These are phyloP conservation scores for Ophiothrix spiculata DNA, from an alignment of 35 echinoderm and acorn worm genomes.

Conservation along the genomic window DNA sequence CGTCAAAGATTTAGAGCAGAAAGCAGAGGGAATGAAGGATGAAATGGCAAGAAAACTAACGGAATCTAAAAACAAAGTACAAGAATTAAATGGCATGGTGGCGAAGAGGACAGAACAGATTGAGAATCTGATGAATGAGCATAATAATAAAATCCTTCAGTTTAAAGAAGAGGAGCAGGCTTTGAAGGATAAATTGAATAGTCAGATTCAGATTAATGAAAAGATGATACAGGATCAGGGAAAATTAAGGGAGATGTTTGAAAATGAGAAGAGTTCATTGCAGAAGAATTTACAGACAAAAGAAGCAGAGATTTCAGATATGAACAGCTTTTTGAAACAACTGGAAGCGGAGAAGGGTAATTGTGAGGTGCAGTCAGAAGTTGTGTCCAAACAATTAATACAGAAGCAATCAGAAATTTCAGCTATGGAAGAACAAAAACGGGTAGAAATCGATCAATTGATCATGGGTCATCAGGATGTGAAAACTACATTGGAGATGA, in stretches of 20 bases:
- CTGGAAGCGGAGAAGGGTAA: background rate
- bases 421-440: background rate
- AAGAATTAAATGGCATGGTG: background rate
- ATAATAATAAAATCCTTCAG: background rate
- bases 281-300: background rate
- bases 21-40: background rate
- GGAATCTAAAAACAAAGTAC: background rate
- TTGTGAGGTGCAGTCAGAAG: background rate
- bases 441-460: background rate
- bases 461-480: background rate
- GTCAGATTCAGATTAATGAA: background rate
- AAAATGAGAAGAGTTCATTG: background rate
- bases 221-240: background rate
- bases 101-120: background rate
- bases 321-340: background rate
- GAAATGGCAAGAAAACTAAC: background rate
- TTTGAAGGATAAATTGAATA: background rate
- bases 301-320: background rate
- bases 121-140: background rate
- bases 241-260: background rate
- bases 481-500: too few species aligned
- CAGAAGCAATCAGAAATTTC: background rate
- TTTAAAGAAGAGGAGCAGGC: background rate
- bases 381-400: background rate
- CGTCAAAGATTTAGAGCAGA: background rate